Evolutionary conservation across 2,888 invertebrate genomes (phyloP).

Genomic region (Trisateles emortualis): DNA sequence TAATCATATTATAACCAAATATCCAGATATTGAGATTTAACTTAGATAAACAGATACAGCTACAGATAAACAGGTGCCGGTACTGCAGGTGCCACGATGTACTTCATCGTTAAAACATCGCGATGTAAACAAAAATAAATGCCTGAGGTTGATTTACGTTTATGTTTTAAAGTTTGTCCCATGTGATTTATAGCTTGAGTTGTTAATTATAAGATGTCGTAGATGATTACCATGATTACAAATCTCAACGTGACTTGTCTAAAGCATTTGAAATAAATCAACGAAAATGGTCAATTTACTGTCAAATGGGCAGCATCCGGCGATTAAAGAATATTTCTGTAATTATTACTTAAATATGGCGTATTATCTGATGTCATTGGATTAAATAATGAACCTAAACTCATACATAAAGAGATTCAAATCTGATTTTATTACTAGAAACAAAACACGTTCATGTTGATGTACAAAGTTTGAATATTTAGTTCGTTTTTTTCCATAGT

Average conservation of each 20-base stretch:
- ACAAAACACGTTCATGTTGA: too few species aligned
- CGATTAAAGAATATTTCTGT: constrained; percentile 27
- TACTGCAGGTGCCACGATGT: too few species aligned
- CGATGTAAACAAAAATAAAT: not conserved
- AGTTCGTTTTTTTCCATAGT: too few species aligned
- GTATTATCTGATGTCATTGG: constrained; percentile 11
- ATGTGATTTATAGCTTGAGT: not conserved
- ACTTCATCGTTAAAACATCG: too few species aligned
- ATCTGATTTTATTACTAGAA: too few species aligned
- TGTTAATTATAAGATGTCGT: not conserved
- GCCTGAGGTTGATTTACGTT: not conserved
- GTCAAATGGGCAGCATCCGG: constrained; percentile 32
- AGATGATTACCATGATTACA: not conserved
- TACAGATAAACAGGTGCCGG: too few species aligned
- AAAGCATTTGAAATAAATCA: constrained; percentile 35
- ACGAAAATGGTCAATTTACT: constrained; percentile 30
- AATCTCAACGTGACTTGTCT: constrained; percentile 6
- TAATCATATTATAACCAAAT: too few species aligned
- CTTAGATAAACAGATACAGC: too few species aligned
- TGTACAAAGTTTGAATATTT: too few species aligned
- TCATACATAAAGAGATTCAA: not conserved
- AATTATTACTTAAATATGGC: constrained; percentile 15
- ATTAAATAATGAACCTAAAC: not conserved
- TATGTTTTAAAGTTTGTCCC: not conserved
- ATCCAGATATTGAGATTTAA: too few species aligned